These are phyloP conservation scores for Falco naumanni DNA, from an alignment of 2,797 vertebrate species.

Conservation along the genomic window DNA sequence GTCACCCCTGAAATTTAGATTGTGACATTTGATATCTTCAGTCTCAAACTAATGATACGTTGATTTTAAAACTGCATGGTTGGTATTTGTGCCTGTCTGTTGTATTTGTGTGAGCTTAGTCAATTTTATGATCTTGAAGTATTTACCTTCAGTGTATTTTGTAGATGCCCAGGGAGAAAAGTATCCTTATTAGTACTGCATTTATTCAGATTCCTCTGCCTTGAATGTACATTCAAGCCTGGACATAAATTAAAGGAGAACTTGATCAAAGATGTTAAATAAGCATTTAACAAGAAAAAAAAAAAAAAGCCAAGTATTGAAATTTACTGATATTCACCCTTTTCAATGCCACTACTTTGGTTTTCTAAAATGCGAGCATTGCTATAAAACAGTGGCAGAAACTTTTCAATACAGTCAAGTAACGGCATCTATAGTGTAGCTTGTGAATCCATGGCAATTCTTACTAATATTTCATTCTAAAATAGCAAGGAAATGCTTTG, in stretches of 20 bases:
- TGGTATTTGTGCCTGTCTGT: not conserved
- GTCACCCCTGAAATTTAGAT: not conserved
- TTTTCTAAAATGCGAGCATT: not conserved
- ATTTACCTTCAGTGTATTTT: accelerated
- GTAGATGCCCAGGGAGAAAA: not conserved
- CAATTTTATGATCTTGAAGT: not conserved
- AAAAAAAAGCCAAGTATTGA: not conserved
- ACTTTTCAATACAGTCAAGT: not conserved
- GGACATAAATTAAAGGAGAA: not conserved
- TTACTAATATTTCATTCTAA: not conserved
- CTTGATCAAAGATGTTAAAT: not conserved
- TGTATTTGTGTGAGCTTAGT: not conserved
- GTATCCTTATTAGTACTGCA: not conserved
- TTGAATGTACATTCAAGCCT: not conserved
- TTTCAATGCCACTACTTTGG: not conserved
- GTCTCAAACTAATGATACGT: not conserved
- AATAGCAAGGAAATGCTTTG: not conserved
- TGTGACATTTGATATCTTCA: not conserved
- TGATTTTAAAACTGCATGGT: not conserved
- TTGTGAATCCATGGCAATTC: not conserved
- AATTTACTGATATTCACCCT: not conserved
- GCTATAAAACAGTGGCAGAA: not conserved
- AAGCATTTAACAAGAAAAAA: not conserved
- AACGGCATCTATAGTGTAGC: not conserved
- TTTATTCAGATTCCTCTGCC: not conserved